phyloP scores from a whole-genome alignment of 2,888 invertebrate species.

The Monopis laevigella region DNA sequence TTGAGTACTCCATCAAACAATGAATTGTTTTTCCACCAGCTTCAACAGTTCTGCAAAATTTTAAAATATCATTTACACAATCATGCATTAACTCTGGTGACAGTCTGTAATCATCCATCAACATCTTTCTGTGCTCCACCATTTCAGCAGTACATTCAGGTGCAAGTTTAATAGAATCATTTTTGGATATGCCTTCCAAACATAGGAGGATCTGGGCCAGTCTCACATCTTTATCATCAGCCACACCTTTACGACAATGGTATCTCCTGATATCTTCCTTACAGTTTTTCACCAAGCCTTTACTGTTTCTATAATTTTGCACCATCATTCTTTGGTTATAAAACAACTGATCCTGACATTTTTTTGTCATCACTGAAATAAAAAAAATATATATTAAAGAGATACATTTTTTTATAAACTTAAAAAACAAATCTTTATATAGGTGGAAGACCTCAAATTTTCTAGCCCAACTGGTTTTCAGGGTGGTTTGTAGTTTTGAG shows the following conservation, averaged over 20 bases:
- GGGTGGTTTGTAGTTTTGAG: too few relatives aligned
- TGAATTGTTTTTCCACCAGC: slow-evolving; percentile 91
- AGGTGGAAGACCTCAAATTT: too few relatives aligned
- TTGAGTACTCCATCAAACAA: slow-evolving; percentile 91
- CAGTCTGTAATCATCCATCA: slow-evolving; percentile 93
- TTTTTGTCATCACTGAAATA: slow-evolving; percentile 63
- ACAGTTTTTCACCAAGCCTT: slow-evolving; percentile 88
- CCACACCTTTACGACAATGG: slow-evolving; percentile 84
- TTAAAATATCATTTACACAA: slow-evolving; percentile 86
- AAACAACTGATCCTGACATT: slow-evolving; percentile 85
- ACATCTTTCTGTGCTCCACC: slow-evolving; percentile 86
- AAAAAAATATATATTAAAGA: slow-evolving; percentile 15
- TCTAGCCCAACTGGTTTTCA: too few relatives aligned
- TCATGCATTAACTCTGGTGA: slow-evolving; percentile 92
- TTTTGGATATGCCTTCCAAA: slow-evolving; percentile 80
- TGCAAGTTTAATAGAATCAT: slow-evolving; percentile 77
- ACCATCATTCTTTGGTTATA: slow-evolving; percentile 88
- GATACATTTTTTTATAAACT: too few relatives aligned
- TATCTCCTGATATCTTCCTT: slow-evolving; percentile 88
- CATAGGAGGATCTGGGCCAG: slow-evolving; percentile 93
- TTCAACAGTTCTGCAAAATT: slow-evolving; percentile 78
- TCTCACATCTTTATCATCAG: slow-evolving; percentile 83
- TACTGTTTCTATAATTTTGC: slow-evolving; percentile 90
- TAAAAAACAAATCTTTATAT: too few relatives aligned
- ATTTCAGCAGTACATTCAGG: slow-evolving; percentile 89